Evolutionary conservation across 1,140 invertebrate species (phyloP), one percentile per base, ranked within the genome.

Genomic region (Trachymyrmex cornetzi): DNA sequence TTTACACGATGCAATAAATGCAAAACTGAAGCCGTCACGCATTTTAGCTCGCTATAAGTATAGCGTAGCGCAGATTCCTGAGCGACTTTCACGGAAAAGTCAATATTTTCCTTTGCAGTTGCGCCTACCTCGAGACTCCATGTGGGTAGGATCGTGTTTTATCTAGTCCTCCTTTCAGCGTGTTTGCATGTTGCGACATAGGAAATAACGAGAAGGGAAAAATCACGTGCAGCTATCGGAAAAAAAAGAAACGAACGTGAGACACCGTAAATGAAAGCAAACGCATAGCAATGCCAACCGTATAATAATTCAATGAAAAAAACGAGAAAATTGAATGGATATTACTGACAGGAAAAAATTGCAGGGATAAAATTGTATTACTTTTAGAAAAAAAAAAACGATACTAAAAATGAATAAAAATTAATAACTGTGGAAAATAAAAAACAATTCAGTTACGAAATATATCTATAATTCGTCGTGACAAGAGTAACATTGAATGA

Each of bases 21-120:
- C 67, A 90, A 63, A 75, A 55, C 22, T 61, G 77, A 12, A 86
- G 50, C 85, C 57, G 11, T 48, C 80, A 71, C 38, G 67, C 55
- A 24, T 81, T 90, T 61, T 85, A 88, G 82, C 55, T 86, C 53
- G 55, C 67, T 87, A 55, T 79, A 77, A 74, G 88, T 90, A 84
- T 84, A 85, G 79, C 77, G 30, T 48, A 11, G 88, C 88, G 24
- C 77, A 89, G 89, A 90, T 90, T 90, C 71, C 89, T 89, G 77
- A 90, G 81, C 88, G 86, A 90, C 88, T 87, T 89, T 57, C 85
- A 80, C 74, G 55, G 88, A 24, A 90, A 87, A 80, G 89, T 89
- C 88, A 90, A 90, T 90, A 90, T 90, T 90, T 90, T 89, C 89
- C 55, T 89, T 74, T 55, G 66, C 55, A 79, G 85, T 87, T 79